These are phyloP conservation scores for Pempheris klunzingeri DNA, from an alignment of 2,797 vertebrate genomes.

Conservation along the genomic window DNA sequence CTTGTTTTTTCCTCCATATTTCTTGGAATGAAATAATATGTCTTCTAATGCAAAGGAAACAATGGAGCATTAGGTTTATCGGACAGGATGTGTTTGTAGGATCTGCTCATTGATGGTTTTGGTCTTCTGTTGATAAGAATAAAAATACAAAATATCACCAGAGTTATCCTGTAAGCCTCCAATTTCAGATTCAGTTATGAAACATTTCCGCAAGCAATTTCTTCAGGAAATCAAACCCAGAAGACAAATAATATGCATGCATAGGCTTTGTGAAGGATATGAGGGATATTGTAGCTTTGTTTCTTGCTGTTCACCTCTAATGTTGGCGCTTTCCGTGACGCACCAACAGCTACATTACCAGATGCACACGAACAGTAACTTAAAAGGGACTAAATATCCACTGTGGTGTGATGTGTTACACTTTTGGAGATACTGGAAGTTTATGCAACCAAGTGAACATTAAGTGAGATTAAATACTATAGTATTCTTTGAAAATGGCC, in stretches of 20 bases:
- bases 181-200: background rate
- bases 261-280: background rate
- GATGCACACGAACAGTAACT: background rate
- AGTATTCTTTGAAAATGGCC: background rate
- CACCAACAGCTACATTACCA: background rate
- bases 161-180: background rate
- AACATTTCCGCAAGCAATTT: background rate
- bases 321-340: background rate
- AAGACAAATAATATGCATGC: background rate
- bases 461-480: background rate
- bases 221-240: slow-evolving; percentile 6
- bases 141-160: background rate
- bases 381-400: background rate
- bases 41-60: background rate
- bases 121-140: slow-evolving; percentile 1
- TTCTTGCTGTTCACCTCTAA: background rate
- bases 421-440: background rate
- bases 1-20: background rate
- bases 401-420: background rate
- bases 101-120: background rate
- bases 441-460: background rate
- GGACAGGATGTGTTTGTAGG: background rate
- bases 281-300: background rate
- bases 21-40: background rate
- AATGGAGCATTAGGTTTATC: background rate